phyloP scores from a whole-genome alignment of 2,113 vertebrate genomes.

The Guaruba guarouba region DNA sequence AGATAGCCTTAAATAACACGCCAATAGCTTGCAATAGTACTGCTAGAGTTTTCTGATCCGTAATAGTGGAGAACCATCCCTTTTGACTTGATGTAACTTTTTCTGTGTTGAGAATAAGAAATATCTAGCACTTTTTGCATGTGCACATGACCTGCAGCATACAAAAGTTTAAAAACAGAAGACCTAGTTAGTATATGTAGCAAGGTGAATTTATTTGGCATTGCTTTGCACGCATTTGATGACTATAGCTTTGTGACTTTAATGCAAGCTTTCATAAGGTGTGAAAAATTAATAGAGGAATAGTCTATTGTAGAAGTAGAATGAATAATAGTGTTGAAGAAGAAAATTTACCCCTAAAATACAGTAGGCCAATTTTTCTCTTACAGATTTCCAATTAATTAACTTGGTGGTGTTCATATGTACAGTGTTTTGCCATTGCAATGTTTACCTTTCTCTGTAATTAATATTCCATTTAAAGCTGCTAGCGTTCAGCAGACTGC shows the following conservation, averaged over 20 bases:
- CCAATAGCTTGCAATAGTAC: neutral
- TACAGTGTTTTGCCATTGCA: neutral
- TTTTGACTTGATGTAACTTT: neutral
- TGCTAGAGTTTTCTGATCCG: neutral
- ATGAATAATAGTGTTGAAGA: neutral
- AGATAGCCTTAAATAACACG: neutral
- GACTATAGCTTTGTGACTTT: neutral
- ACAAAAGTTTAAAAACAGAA: neutral
- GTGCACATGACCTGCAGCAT: neutral
- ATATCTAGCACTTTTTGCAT: neutral
- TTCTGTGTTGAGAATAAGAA: neutral
- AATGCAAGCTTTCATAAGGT: neutral
- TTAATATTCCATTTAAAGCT: conserved; percentile 26
- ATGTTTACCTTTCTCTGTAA: conserved; percentile 1
- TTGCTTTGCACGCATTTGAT: neutral
- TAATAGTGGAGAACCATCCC: neutral
- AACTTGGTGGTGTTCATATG: neutral
- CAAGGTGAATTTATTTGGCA: neutral
- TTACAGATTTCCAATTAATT: neutral
- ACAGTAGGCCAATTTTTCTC: neutral
- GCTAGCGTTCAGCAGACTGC: neutral
- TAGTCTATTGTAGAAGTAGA: neutral
- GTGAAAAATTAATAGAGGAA: neutral
- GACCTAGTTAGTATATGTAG: neutral
- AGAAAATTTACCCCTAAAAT: neutral